A percentile compares a stretch with the other conserved stretches of the same genome.
Evolutionary conservation across 2,113 vertebrate genomes (phyloP).

Genomic region (Chunga burmeisteri): DNA sequence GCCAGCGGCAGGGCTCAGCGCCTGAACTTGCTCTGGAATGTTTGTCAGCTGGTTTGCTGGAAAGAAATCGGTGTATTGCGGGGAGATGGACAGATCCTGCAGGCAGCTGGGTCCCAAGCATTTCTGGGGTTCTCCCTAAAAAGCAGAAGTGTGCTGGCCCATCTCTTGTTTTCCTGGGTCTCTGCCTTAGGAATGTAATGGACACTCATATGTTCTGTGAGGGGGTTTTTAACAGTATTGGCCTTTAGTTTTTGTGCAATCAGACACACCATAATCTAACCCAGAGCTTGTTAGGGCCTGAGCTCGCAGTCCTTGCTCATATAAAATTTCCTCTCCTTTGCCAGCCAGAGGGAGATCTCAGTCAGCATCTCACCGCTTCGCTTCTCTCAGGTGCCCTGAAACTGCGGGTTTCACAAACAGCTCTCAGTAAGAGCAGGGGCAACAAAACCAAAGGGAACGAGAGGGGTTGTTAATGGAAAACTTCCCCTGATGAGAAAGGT

Average conservation of each 20-base stretch:
- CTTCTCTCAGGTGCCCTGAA: not conserved
- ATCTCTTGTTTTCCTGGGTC: not conserved
- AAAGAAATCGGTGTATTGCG: not conserved
- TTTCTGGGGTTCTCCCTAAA: not conserved
- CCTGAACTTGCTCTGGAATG: conserved; percentile 49
- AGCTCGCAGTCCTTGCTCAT: not conserved
- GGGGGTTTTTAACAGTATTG: not conserved
- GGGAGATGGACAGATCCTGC: not conserved
- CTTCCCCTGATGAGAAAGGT: not conserved
- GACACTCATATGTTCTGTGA: not conserved
- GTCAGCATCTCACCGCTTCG: not conserved
- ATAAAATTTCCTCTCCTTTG: not conserved
- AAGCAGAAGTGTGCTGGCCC: not conserved
- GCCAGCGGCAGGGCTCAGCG: not conserved
- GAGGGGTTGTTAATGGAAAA: not conserved
- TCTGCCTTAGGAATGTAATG: not conserved
- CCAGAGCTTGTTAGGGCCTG: not conserved
- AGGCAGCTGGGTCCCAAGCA: not conserved
- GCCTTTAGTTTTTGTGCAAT: not conserved
- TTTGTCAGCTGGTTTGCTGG: conserved; percentile 17
- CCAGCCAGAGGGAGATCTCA: not conserved
- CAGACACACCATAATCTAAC: not conserved
- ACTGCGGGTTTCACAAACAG: not conserved
- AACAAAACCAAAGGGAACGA: not conserved
- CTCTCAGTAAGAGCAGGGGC: not conserved